phyloP scores from a whole-genome alignment of 2,888 invertebrate species.

The Linnaemya vulpina region DNA sequence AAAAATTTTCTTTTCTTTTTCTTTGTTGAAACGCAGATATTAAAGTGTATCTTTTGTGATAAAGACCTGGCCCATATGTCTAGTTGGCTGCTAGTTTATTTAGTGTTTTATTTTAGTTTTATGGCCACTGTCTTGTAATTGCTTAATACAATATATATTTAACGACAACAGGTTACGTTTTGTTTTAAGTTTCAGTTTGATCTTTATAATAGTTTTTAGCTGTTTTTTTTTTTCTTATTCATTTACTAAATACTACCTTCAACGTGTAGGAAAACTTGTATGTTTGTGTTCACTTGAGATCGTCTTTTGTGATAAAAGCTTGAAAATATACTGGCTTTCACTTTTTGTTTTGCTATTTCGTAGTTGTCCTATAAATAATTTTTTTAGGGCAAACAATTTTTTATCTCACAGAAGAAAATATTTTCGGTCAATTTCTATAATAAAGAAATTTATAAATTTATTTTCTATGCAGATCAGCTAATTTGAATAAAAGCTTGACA shows the following conservation, averaged over 20 bases:
- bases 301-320: background rate
- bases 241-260: background rate
- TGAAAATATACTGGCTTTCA: background rate
- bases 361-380: background rate
- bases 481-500: background rate
- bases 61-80: background rate
- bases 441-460: background rate
- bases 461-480: background rate
- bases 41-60: slow-evolving; percentile 19
- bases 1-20: background rate
- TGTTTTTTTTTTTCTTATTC: background rate
- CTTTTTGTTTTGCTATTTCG: slow-evolving; percentile 1
- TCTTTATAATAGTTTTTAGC: background rate
- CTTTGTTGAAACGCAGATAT: background rate
- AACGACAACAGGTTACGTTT: background rate
- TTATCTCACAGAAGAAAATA: background rate
- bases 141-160: background rate
- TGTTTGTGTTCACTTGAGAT: background rate
- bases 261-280: background rate
- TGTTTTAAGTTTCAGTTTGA: background rate
- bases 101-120: background rate
- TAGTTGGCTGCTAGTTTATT: background rate
- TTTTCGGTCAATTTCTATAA: background rate
- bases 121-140: background rate
- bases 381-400: background rate